Evolutionary conservation across 1,140 invertebrate species (phyloP).

Genomic region (Scaptomyza pallida): DNA sequence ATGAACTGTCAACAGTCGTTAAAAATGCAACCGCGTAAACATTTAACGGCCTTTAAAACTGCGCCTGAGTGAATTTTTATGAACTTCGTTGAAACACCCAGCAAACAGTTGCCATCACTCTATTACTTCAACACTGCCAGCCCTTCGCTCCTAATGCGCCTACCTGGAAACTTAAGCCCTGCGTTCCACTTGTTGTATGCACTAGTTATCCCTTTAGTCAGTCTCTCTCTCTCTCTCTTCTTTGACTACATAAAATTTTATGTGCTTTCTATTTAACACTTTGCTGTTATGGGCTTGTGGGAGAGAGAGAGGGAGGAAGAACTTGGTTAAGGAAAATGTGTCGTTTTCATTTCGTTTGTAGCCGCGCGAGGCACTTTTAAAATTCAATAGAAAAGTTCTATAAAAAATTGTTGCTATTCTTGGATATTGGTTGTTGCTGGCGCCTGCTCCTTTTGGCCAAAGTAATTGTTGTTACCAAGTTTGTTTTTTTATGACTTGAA

Average conservation of each 20-base stretch:
- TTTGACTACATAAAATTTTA: slow-evolving; percentile 68
- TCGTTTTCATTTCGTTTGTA: slow-evolving; percentile 62
- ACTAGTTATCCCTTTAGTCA: slow-evolving; percentile 12
- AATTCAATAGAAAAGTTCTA: slow-evolving; percentile 70
- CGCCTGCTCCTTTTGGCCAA: slow-evolving; percentile 1
- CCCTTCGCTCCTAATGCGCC: not conserved
- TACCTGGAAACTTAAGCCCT: slow-evolving; percentile 31
- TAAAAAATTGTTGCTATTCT: slow-evolving; percentile 66
- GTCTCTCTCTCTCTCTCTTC: not conserved
- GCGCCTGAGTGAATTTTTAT: slow-evolving; percentile 77
- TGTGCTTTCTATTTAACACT: slow-evolving; percentile 77
- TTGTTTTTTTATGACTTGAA: slow-evolving; percentile 63
- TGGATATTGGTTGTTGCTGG: not conserved
- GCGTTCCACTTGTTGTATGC: slow-evolving; percentile 2
- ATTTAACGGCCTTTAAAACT: slow-evolving; percentile 74
- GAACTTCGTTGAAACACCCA: slow-evolving; percentile 38
- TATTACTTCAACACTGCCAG: not conserved
- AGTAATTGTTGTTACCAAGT: slow-evolving; percentile 19
- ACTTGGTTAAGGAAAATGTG: slow-evolving; percentile 35
- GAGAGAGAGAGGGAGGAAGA: too few species aligned
- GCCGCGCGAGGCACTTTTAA: slow-evolving; percentile 55
- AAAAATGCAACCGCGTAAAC: slow-evolving; percentile 76
- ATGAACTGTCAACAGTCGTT: slow-evolving; percentile 76
- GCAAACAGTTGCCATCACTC: not conserved
- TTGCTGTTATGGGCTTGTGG: slow-evolving; percentile 18